These are phyloP conservation scores for Dasyurus viverrinus DNA, from an alignment of 2,113 vertebrate genomes.

Conservation along the genomic window DNA sequence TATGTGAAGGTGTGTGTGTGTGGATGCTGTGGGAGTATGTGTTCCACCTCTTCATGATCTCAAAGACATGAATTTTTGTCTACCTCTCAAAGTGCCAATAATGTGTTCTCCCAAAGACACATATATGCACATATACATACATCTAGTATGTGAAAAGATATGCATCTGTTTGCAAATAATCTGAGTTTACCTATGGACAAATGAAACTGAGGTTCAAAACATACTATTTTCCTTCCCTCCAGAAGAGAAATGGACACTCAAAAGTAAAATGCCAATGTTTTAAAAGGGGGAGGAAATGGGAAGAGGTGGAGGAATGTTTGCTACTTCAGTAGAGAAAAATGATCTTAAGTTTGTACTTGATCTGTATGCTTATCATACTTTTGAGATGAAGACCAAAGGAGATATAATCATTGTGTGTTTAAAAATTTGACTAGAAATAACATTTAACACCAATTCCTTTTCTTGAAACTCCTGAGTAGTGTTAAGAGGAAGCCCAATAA, in stretches of 20 bases:
- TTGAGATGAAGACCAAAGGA: constrained; percentile 30
- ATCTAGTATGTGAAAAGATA: neutral
- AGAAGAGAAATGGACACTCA: constrained; percentile 14
- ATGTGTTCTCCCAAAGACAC: neutral
- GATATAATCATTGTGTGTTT: neutral
- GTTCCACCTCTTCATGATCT: neutral
- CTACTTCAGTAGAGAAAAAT: constrained; percentile 16
- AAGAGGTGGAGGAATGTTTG: neutral
- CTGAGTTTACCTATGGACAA: neutral
- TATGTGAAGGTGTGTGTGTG: neutral
- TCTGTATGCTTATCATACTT: constrained; percentile 8
- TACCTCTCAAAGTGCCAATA: neutral
- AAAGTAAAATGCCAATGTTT: constrained; percentile 21
- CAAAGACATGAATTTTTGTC: neutral
- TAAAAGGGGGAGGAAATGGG: neutral
- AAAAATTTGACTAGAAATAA: neutral
- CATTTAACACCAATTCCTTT: constrained; percentile 36
- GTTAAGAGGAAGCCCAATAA: constrained; percentile 25
- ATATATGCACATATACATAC: neutral
- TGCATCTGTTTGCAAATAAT: neutral
- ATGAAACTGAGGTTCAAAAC: neutral
- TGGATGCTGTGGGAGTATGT: neutral
- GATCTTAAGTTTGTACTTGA: constrained; percentile 37
- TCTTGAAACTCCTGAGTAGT: constrained; percentile 37
- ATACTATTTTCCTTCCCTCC: neutral